Evolutionary conservation across 2,888 invertebrate genomes (phyloP), one percentile per base, ranked within the genome.

Genomic region (Trachelus stipa): DNA sequence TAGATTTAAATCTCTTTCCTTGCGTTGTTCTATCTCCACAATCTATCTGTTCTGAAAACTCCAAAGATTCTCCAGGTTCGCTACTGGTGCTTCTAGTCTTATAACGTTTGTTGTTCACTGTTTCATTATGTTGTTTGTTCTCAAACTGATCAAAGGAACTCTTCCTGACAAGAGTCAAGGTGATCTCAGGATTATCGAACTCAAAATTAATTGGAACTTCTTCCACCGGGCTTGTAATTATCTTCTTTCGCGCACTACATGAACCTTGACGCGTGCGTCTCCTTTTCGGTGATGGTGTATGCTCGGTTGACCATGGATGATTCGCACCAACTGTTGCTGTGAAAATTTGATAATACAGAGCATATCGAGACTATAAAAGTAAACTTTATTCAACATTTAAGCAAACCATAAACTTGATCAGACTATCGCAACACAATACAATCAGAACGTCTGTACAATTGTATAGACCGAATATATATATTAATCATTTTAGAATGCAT

Each of bases 201-300:
- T 69, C 74, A 40, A 79, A 76, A 73, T 79, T 79, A 23, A 73
- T 69, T 34, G 76, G 37, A 76, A 76, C n/a, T 73, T 79, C 79
- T 11, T 79, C 73, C 3, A 40, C 40, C 1, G 79, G 76, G 68
- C 74, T 74, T 35, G 33, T 76, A 73, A 79, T 73, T 71, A 79
- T 68, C 56, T 76, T 79, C n/a, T 79, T 79, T n/a, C 79, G 76
- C 1, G 79, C 79, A n/a, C 74, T 77, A 56, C 76, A 76, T 30
- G 79, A 73, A 9, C 79, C 79, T 40, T 79, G 79, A 69, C 76
- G 76, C 23, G 12, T 76, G 2, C 76, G 76, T n/a, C 79, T 68
- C 4, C 76, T 69, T 37, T 79, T 79, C 33, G 79, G 68, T 30
- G 79, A 79, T 69, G 76, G 76, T 34, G 76, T 35, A 15, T 68